Percentiles rank a stretch among this genome's conserved stretches.
Conservation (phyloP, 2,888 invertebrate species). For the Aphidius colemani region DNA sequence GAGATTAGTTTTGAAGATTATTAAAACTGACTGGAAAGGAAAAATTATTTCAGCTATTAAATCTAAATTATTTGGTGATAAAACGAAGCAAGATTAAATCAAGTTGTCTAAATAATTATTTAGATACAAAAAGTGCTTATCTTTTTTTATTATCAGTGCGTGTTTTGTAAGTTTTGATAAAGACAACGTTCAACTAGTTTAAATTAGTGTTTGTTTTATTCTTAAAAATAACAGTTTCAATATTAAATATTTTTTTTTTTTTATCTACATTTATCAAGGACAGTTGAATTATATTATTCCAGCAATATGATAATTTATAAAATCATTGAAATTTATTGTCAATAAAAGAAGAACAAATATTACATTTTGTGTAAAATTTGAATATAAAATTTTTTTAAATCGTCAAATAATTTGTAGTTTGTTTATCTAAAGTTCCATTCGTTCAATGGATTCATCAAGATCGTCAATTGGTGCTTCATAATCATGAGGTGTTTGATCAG, state of each 20-base stretch:
- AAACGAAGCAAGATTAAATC: conserved; percentile 32
- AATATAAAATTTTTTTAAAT: background rate
- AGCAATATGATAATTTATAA: too few relatives aligned
- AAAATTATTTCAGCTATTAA: conserved; percentile 38
- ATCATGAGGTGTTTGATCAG: conserved; percentile 40
- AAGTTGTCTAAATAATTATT: too few relatives aligned
- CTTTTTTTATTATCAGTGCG: background rate
- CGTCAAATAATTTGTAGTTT: background rate
- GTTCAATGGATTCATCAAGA: conserved; percentile 38
- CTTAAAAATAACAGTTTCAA: too few relatives aligned
- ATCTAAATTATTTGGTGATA: conserved; percentile 35
- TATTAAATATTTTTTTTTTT: too few relatives aligned
- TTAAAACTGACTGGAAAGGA: conserved; percentile 45
- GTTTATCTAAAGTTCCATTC: conserved; percentile 28
- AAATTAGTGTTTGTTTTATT: too few relatives aligned
- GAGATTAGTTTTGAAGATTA: conserved; percentile 66
- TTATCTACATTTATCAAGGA: too few relatives aligned
- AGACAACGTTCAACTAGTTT: too few relatives aligned
- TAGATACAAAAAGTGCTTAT: background rate
- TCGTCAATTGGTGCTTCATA: conserved; percentile 42
- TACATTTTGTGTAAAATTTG: too few relatives aligned
- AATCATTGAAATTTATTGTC: too few relatives aligned
- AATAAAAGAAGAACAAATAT: too few relatives aligned
- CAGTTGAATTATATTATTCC: too few relatives aligned
- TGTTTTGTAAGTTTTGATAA: background rate